phyloP scores from a whole-genome alignment of 2,797 vertebrate species.

The Betta splendens region DNA sequence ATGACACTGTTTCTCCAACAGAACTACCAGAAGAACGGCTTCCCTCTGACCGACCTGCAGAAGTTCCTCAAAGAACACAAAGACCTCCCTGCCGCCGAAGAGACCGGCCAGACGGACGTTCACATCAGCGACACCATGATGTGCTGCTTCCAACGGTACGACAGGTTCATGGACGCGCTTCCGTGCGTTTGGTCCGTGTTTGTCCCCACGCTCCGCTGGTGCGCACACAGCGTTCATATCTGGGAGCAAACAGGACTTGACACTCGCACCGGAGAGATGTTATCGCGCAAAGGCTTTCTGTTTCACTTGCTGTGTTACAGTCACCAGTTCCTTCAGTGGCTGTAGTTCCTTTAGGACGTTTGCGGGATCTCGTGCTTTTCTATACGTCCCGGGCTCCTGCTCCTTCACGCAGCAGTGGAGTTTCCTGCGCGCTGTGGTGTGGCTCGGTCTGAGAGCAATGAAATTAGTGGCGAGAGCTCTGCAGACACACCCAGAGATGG shows the following conservation, averaged over 20 bases:
- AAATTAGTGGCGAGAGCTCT: slow-evolving; percentile 82
- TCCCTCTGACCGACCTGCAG: slow-evolving; percentile 91
- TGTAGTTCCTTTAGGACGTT: no score
- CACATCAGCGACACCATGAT: slow-evolving; percentile 40
- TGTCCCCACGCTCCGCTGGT: neutral
- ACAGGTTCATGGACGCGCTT: neutral
- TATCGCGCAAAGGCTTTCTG: no score
- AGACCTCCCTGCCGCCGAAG: slow-evolving; percentile 55
- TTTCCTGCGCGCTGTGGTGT: slow-evolving; percentile 75
- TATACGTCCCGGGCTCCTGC: slow-evolving; percentile 19
- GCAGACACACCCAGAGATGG: slow-evolving; percentile 83
- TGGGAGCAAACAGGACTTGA: neutral
- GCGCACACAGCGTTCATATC: neutral
- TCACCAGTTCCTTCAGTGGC: no score
- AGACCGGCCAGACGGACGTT: slow-evolving; percentile 29
- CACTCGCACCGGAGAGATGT: neutral
- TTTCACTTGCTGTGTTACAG: neutral
- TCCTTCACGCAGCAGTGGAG: slow-evolving; percentile 60
- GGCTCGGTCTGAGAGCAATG: slow-evolving; percentile 73
- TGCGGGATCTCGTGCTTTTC: slow-evolving; percentile 8
- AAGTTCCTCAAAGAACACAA: slow-evolving; percentile 86
- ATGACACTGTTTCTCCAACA: slow-evolving; percentile 61
- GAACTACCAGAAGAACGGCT: slow-evolving; percentile 90
- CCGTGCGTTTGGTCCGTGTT: slow-evolving; percentile 1
- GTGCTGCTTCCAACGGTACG: slow-evolving; percentile 87